Conservation (phyloP, 2,888 invertebrate species). For the Patella caerulea region DNA sequence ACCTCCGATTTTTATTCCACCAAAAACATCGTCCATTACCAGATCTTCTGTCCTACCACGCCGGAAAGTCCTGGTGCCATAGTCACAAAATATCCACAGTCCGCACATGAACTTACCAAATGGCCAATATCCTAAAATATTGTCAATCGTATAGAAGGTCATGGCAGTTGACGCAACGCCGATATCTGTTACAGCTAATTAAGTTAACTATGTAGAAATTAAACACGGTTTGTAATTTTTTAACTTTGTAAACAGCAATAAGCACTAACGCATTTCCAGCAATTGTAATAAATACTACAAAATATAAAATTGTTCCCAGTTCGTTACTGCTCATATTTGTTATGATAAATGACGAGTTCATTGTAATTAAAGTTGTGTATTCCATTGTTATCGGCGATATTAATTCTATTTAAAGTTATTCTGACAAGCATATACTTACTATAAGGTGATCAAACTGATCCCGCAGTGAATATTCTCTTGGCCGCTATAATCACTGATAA, state of each 20-base stretch:
- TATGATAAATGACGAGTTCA: neutral
- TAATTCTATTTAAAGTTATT: too few species aligned
- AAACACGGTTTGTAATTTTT: constrained; percentile 66
- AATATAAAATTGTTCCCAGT: constrained; percentile 46
- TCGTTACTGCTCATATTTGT: too few species aligned
- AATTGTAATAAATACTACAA: constrained; percentile 52
- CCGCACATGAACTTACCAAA: constrained; percentile 66
- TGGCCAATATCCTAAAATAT: constrained; percentile 67
- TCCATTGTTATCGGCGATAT: neutral
- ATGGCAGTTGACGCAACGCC: constrained; percentile 66
- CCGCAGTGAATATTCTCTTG: too few species aligned
- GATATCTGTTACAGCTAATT: constrained; percentile 64
- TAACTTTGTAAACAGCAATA: constrained; percentile 60
- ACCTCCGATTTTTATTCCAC: too few species aligned
- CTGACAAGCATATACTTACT: too few species aligned
- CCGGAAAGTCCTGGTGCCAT: constrained; percentile 51
- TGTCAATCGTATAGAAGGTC: constrained; percentile 66
- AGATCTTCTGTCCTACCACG: too few species aligned
- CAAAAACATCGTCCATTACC: too few species aligned
- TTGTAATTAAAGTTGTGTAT: neutral
- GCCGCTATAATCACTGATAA: too few species aligned
- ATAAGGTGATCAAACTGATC: too few species aligned
- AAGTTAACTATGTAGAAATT: constrained; percentile 59
- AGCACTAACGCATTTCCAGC: constrained; percentile 67
- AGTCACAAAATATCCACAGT: constrained; percentile 70